phyloP scores from a whole-genome alignment of 2,888 invertebrate genomes.

The Epiblema foenella region DNA sequence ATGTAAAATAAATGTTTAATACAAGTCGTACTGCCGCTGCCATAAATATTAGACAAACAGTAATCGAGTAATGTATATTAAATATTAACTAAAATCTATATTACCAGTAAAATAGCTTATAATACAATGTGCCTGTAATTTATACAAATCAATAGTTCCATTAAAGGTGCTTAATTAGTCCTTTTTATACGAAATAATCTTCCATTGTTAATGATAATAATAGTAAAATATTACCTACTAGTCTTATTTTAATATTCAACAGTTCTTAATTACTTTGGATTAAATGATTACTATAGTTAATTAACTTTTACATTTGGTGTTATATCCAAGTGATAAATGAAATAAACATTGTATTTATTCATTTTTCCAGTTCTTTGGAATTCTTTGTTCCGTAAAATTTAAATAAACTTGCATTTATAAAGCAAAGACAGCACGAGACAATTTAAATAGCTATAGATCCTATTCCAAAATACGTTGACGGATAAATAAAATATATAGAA shows the following conservation, averaged over 20 bases:
- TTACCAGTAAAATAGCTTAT: slow-evolving; percentile 45
- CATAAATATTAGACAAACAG: slow-evolving; percentile 47
- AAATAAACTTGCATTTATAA: slow-evolving; percentile 25
- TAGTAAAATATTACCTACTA: slow-evolving; percentile 64
- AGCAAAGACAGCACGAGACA: slow-evolving; percentile 5
- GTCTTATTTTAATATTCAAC: slow-evolving; percentile 57
- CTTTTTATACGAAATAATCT: slow-evolving; percentile 58
- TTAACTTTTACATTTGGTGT: slow-evolving; percentile 5
- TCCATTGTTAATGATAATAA: slow-evolving; percentile 62
- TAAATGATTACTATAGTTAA: slow-evolving; percentile 17
- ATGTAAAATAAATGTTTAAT: slow-evolving; percentile 23
- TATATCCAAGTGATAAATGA: slow-evolving; percentile 11
- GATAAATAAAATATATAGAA: background rate
- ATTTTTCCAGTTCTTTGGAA: slow-evolving; percentile 19
- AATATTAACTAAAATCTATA: slow-evolving; percentile 45
- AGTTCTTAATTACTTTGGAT: slow-evolving; percentile 46
- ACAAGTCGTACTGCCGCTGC: slow-evolving; percentile 42
- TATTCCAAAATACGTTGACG: background rate
- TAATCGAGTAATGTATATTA: slow-evolving; percentile 44
- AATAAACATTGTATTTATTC: slow-evolving; percentile 27
- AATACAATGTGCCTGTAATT: slow-evolving; percentile 71
- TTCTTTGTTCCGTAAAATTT: slow-evolving; percentile 11
- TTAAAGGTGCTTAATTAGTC: slow-evolving; percentile 65
- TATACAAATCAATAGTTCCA: slow-evolving; percentile 61
- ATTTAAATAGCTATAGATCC: background rate